These are phyloP conservation scores for Condylostylus longicornis DNA, from an alignment of 1,140 invertebrate species.

Conservation along the genomic window DNA sequence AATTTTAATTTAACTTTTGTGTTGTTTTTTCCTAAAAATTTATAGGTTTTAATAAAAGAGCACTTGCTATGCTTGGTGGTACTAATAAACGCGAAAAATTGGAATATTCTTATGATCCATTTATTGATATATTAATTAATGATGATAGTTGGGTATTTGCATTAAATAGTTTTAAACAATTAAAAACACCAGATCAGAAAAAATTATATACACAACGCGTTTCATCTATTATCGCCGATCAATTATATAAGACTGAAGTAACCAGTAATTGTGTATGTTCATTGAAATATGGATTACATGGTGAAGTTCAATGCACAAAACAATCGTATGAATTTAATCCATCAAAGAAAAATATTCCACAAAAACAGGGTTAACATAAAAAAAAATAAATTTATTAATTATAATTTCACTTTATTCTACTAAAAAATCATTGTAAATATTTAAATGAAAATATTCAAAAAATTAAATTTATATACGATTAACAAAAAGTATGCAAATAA, in stretches of 20 bases:
- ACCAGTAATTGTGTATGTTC: constrained; percentile 22
- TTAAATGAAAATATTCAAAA: not conserved
- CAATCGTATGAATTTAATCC: not conserved
- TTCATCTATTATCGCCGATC: constrained; percentile 21
- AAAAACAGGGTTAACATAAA: not conserved
- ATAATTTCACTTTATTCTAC: not conserved
- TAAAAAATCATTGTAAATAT: not conserved
- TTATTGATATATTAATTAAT: constrained; percentile 32
- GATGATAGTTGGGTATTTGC: constrained; percentile 27
- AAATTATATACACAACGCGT: constrained; percentile 17
- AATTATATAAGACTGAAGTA: constrained; percentile 25
- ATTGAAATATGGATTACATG: constrained; percentile 17
- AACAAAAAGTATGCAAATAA: not conserved
- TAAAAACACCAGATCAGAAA: constrained; percentile 20
- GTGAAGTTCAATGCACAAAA: constrained; percentile 19
- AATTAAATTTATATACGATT: not conserved
- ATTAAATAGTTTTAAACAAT: constrained; percentile 22
- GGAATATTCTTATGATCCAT: constrained; percentile 37
- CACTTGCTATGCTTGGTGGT: constrained; percentile 37
- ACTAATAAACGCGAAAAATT: constrained; percentile 41
- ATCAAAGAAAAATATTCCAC: not conserved
- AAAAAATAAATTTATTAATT: not conserved
- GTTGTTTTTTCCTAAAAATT: too few relatives aligned
- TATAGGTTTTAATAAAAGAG: constrained; percentile 33
- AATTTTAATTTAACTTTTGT: constrained; percentile 14